These are phyloP conservation scores for Pelecanus crispus DNA, from an alignment of 2,113 vertebrate species.

Conservation along the genomic window DNA sequence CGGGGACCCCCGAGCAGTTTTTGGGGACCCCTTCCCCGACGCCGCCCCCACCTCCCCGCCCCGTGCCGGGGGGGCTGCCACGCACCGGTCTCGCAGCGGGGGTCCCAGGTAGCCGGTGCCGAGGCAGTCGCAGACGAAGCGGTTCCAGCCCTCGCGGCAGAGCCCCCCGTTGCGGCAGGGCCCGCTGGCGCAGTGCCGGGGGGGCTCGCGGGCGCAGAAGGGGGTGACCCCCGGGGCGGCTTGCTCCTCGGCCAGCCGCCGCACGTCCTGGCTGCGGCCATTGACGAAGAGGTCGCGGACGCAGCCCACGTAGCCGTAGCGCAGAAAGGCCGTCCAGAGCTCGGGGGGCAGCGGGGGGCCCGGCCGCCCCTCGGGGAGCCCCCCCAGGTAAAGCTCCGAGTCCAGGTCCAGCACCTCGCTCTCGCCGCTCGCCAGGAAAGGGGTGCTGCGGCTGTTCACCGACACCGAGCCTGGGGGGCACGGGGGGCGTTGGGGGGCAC, in stretches of 20 bases:
- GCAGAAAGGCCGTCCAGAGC: constrained; percentile 86
- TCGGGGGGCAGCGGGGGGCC: constrained; percentile 83
- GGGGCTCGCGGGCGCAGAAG: constrained; percentile 86
- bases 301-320: constrained; percentile 89
- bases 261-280: constrained; percentile 86
- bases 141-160: constrained; percentile 92
- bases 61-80: too few relatives aligned
- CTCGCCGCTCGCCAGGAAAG: constrained; percentile 86
- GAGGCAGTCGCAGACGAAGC: constrained; percentile 87
- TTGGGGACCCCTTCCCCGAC: too few relatives aligned
- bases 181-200: constrained; percentile 77
- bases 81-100: constrained; percentile 85
- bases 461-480: constrained; percentile 82
- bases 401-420: constrained; percentile 91
- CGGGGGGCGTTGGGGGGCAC: too few relatives aligned
- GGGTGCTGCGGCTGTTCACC: constrained; percentile 85
- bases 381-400: constrained; percentile 89
- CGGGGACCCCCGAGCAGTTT: too few relatives aligned
- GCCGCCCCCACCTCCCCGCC: too few relatives aligned
- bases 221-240: constrained; percentile 77
- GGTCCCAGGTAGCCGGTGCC: constrained; percentile 86
- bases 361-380: constrained; percentile 81
- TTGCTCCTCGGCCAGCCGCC: constrained; percentile 82
- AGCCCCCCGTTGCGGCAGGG: constrained; percentile 82
- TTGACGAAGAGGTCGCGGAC: constrained; percentile 90